Conservation (phyloP, 2,113 vertebrate species). For the Cochlearius cochlearius region DNA sequence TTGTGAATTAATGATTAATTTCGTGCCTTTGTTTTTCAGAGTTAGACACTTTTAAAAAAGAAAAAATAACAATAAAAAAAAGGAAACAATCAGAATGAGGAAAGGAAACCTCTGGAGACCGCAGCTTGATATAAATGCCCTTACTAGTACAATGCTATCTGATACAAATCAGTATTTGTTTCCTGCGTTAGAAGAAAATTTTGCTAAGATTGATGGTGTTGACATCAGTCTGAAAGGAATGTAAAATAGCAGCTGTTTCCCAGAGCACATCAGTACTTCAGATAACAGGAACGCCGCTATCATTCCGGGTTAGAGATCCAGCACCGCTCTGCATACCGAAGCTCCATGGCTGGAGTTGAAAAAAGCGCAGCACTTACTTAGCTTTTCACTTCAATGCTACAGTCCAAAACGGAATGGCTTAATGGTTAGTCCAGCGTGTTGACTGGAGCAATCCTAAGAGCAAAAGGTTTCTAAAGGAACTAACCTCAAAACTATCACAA, state of each 20-base stretch:
- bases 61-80: neutral
- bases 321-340: rapidly evolving
- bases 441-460: neutral
- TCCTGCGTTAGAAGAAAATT: neutral
- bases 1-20: neutral
- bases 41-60: neutral
- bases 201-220: neutral
- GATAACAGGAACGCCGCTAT: rapidly evolving
- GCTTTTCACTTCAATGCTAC: rapidly evolving
- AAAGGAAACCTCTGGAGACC: neutral
- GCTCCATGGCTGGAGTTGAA: neutral
- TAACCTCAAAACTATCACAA: neutral
- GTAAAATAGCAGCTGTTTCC: neutral
- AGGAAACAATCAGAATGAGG: neutral
- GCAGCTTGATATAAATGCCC: neutral
- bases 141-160: neutral
- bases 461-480: neutral
- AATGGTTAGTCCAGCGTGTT: neutral
- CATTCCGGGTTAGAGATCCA: neutral
- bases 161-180: neutral
- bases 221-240: neutral
- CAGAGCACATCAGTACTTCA: neutral
- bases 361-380: neutral
- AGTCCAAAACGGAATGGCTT: neutral
- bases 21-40: neutral